phyloP scores from a whole-genome alignment of 2,113 vertebrate species.

The Laticauda laticaudata region DNA sequence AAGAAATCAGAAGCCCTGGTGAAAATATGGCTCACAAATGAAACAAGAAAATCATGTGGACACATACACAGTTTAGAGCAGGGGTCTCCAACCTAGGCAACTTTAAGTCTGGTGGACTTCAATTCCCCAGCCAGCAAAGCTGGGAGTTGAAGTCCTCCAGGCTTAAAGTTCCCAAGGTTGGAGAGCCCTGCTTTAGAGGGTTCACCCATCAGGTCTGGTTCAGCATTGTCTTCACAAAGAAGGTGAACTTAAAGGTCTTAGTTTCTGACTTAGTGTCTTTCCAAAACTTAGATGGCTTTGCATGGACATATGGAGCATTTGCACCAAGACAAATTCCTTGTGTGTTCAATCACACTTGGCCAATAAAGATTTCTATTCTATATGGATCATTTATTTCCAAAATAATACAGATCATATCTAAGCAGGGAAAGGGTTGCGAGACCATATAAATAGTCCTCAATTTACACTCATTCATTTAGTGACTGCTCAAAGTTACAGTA shows the following conservation, averaged over 20 bases:
- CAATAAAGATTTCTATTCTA: no score
- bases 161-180: no score
- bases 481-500: no score
- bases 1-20: not conserved
- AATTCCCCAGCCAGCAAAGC: no score
- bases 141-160: no score
- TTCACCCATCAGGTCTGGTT: not conserved
- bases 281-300: not conserved
- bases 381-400: not conserved
- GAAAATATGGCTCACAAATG: not conserved
- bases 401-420: not conserved
- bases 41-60: not conserved
- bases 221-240: not conserved
- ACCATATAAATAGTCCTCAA: no score
- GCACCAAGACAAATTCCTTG: no score
- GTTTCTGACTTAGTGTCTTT: not conserved
- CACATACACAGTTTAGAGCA: not conserved
- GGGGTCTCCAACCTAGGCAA: no score
- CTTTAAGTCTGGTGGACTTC: no score
- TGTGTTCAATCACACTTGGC: no score
- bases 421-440: not conserved
- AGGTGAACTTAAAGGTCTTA: not conserved
- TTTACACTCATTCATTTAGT: no score
- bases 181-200: no score
- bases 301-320: not conserved